Percentiles rank a stretch among this genome's conserved stretches.
These are phyloP conservation scores for Psettodes erumei DNA, from an alignment of 2,113 vertebrate genomes.

Conservation along the genomic window DNA sequence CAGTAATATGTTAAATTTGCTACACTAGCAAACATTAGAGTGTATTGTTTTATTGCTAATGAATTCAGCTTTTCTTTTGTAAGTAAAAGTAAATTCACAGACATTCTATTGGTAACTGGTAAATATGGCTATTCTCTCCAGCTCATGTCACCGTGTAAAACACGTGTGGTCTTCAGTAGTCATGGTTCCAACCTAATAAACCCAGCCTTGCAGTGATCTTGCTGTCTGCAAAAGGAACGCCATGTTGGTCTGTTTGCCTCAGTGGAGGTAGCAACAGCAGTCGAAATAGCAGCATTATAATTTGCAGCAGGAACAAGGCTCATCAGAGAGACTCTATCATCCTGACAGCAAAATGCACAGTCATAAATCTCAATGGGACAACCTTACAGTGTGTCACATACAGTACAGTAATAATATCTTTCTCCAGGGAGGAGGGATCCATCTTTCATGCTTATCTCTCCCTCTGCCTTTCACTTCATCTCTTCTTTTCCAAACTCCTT, in stretches of 20 bases:
- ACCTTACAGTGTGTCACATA: conserved; percentile 18
- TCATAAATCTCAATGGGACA: conserved; percentile 24
- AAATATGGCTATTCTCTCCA: neutral
- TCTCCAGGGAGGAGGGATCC: conserved; percentile 3
- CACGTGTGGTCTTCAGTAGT: neutral
- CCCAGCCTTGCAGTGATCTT: neutral
- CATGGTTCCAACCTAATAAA: neutral
- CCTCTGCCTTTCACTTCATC: conserved; percentile 20
- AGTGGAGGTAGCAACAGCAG: conserved; percentile 9
- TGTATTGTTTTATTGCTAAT: no score
- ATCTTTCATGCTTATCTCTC: conserved; percentile 23
- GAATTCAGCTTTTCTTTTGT: no score
- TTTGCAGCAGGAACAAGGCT: conserved; percentile 29
- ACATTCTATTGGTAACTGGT: neutral
- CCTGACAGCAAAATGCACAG: conserved; percentile 22
- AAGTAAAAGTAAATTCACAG: neutral
- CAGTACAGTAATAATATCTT: conserved; percentile 26
- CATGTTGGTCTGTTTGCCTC: neutral
- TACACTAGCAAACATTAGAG: no score
- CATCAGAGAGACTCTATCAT: conserved; percentile 42
- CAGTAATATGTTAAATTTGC: no score
- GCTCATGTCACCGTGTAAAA: neutral
- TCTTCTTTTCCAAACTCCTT: conserved; percentile 23
- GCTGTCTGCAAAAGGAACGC: no score
- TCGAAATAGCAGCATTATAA: conserved; percentile 29